Conservation (phyloP, 2,113 vertebrate species). For the Damaliscus lunatus region DNA sequence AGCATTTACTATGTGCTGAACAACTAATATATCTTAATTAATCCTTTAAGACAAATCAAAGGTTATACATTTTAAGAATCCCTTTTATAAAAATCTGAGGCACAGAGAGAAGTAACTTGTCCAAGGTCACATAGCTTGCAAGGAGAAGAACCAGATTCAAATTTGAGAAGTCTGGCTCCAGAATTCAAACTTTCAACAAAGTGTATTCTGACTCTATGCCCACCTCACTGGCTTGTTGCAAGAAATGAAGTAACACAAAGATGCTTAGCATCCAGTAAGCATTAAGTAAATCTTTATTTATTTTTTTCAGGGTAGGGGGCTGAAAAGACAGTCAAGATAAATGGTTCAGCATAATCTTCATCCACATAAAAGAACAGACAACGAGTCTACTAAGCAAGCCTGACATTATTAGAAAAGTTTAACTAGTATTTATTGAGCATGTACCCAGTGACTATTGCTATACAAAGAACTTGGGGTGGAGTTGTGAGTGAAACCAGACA, state of each 20-base stretch:
- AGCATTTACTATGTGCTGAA: background rate
- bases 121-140: background rate
- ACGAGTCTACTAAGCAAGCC: background rate
- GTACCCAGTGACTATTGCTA: background rate
- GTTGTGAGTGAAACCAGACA: background rate
- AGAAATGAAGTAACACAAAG: background rate
- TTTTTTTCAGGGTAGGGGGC: background rate
- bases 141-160: background rate
- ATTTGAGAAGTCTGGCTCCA: background rate
- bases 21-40: background rate
- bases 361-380: background rate
- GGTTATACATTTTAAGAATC: background rate
- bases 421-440: background rate
- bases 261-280: background rate
- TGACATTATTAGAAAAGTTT: background rate
- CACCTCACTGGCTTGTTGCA: background rate
- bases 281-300: background rate
- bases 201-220: background rate
- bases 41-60: background rate
- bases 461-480: background rate
- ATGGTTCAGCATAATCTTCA: background rate
- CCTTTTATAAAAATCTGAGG: background rate
- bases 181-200: background rate
- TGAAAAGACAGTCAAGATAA: slow-evolving; percentile 7
- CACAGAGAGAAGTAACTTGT: background rate